Percentiles rank a stretch among this genome's conserved stretches.
phyloP scores from a whole-genome alignment of 2,888 invertebrate genomes.

The Allophyes oxyacanthae region DNA sequence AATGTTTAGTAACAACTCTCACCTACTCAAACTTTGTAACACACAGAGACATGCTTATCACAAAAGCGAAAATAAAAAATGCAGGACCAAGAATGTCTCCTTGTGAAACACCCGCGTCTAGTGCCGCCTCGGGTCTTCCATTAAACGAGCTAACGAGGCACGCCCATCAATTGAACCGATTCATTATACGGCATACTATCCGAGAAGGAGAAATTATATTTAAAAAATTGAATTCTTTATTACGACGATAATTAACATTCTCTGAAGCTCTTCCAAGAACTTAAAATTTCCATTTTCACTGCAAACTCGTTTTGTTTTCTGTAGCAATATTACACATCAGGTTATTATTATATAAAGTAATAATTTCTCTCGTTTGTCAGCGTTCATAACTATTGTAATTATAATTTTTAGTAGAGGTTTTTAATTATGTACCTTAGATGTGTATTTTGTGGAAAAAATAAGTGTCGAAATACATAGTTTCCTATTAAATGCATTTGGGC shows the following conservation, averaged over 20 bases:
- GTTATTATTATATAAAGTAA: conserved; percentile 5
- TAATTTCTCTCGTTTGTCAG: conserved; percentile 13
- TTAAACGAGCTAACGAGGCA: conserved; percentile 54
- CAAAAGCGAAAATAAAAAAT: conserved; percentile 22
- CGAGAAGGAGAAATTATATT: conserved; percentile 14
- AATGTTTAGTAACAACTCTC: too few species aligned
- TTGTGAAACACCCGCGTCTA: conserved; percentile 32
- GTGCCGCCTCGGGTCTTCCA: conserved; percentile 40
- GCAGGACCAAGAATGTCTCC: conserved; percentile 35
- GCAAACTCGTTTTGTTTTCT: conserved; percentile 15
- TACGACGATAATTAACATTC: conserved; percentile 22
- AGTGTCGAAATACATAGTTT: too few species aligned
- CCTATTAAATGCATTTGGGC: too few species aligned
- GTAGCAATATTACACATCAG: conserved; percentile 4
- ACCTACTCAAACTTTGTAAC: too few species aligned
- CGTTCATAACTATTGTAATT: too few species aligned
- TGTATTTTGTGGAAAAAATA: too few species aligned
- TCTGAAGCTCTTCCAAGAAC: conserved; percentile 17
- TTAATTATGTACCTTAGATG: too few species aligned
- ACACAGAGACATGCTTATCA: too few species aligned
- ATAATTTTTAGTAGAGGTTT: too few species aligned
- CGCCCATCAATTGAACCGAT: conserved; percentile 44
- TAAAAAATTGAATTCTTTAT: conserved; percentile 27
- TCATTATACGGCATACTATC: conserved; percentile 37
- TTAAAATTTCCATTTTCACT: background rate